Evolutionary conservation across 2,888 invertebrate genomes (phyloP).

Genomic region (Junonia oenone): DNA sequence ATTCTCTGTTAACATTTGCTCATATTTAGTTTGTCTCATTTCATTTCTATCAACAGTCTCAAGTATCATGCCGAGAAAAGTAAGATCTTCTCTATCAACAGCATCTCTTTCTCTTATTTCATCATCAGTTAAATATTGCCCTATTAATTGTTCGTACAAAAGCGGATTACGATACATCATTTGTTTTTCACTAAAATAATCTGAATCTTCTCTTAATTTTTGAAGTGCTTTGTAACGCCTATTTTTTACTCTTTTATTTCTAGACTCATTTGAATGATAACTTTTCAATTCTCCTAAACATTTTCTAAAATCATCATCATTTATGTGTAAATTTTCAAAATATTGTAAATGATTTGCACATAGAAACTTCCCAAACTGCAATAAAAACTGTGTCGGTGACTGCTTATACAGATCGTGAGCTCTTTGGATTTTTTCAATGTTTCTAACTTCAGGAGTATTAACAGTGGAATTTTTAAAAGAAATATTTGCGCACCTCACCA

Average conservation of each 20-base stretch:
- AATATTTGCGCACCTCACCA: conserved; percentile 81
- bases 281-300: conserved; percentile 81
- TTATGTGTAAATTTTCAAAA: conserved; percentile 73
- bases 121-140: conserved; percentile 88
- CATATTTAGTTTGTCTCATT: conserved; percentile 80
- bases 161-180: conserved; percentile 96
- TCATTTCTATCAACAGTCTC: conserved; percentile 88
- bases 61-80: conserved; percentile 88
- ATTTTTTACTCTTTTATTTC: conserved; percentile 83
- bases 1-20: conserved; percentile 81
- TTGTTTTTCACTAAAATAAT: conserved; percentile 94
- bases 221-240: conserved; percentile 90
- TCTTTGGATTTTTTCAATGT: conserved; percentile 84
- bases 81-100: conserved; percentile 75
- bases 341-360: conserved; percentile 83
- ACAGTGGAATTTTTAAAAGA: conserved; percentile 91
- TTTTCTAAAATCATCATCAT: conserved; percentile 39
- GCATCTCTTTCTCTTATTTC: conserved; percentile 84
- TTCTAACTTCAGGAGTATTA: conserved; percentile 85
- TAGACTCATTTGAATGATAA: conserved; percentile 73
- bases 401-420: conserved; percentile 82
- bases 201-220: conserved; percentile 82
- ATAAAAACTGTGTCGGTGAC: conserved; percentile 85
- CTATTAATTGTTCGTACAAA: conserved; percentile 93
- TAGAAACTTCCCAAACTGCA: conserved; percentile 87